phyloP scores from a whole-genome alignment of 64 coral and sea anemone genomes.

The Porites lutea region DNA sequence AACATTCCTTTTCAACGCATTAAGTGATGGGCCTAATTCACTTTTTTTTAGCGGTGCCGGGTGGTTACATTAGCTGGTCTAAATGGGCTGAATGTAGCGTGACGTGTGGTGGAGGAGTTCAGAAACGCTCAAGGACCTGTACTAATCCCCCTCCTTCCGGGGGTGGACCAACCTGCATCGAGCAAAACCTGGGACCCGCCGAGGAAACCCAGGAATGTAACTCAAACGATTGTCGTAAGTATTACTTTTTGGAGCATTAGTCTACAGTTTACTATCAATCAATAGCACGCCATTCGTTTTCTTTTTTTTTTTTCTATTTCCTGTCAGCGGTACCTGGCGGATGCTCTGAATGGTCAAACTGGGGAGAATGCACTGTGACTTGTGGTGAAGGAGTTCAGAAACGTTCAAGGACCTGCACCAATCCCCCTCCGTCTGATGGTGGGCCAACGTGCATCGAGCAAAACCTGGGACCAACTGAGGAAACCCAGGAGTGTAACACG shows the following conservation, averaged over 20 bases:
- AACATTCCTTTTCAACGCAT: too few species aligned
- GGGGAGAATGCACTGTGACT: background rate
- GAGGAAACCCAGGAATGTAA: background rate
- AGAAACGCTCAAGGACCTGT: background rate
- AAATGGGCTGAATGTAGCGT: background rate
- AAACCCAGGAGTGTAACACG: background rate
- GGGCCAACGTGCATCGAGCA: background rate
- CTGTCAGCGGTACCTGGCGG: too few species aligned
- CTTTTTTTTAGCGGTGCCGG: too few species aligned
- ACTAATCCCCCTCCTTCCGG: background rate
- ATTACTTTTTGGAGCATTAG: too few species aligned
- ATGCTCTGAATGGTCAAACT: background rate
- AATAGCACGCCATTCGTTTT: too few species aligned
- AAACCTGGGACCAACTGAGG: background rate
- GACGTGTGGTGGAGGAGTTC: conserved; percentile 7
- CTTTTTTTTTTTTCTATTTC: too few species aligned
- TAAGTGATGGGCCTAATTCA: too few species aligned
- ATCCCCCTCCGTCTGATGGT: background rate
- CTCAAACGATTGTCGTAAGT: background rate
- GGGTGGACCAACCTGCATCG: background rate
- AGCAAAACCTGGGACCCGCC: conserved; percentile 2
- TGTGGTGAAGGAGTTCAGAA: background rate
- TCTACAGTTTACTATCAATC: too few species aligned
- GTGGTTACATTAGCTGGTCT: background rate
- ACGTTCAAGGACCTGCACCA: background rate